Conservation (phyloP, 2,797 vertebrate genomes). For the Pangasius macronema region DNA sequence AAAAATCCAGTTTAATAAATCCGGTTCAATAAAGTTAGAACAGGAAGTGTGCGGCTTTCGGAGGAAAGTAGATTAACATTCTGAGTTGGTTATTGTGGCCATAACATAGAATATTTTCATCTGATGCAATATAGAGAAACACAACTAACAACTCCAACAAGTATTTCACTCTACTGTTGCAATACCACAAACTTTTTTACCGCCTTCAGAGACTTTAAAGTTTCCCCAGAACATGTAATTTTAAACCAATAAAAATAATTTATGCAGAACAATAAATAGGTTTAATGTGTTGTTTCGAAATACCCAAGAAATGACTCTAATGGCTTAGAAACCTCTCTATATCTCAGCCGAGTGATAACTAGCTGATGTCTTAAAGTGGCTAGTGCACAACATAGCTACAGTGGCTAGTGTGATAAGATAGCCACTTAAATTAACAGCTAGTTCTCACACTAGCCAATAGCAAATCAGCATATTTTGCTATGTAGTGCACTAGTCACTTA, state of each 20-base stretch:
- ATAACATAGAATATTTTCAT: conserved; percentile 27
- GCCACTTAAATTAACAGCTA: not conserved
- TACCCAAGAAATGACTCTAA: not conserved
- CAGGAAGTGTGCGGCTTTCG: not conserved
- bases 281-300: not conserved
- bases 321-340: not conserved
- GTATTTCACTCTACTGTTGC: conserved; percentile 74
- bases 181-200: conserved; percentile 23
- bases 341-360: not conserved
- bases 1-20: conserved; percentile 27
- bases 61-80: conserved; percentile 45
- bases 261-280: conserved; percentile 18
- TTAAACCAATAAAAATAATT: conserved; percentile 13
- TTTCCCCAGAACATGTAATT: conserved; percentile 7
- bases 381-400: not conserved
- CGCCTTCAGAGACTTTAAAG: not conserved
- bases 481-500: not conserved
- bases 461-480: not conserved
- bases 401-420: not conserved
- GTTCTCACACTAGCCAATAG: not conserved
- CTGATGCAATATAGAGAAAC: conserved; percentile 35
- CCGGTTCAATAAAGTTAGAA: conserved; percentile 24
- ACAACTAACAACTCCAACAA: conserved; percentile 24
- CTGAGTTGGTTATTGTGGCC: conserved; percentile 30
- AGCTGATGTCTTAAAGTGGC: not conserved